Conservation (phyloP, 2,113 vertebrate species). For the Bubo blakistoni region DNA sequence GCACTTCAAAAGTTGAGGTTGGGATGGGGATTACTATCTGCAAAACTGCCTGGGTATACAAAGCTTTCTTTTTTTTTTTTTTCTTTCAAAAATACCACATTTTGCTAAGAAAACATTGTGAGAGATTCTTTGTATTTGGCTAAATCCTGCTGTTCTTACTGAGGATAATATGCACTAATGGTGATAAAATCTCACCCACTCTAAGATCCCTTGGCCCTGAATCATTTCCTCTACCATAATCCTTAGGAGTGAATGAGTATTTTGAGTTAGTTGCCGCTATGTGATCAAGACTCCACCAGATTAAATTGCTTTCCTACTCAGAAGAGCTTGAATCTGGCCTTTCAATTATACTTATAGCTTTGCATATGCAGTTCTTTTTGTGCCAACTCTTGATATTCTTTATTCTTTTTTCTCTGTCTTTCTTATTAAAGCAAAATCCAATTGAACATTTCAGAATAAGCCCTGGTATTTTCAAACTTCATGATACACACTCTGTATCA, state of each 20-base stretch:
- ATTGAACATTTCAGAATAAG: neutral
- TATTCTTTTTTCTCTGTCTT: neutral
- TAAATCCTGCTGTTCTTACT: neutral
- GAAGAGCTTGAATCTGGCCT: neutral
- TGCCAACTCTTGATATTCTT: neutral
- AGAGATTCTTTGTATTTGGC: neutral
- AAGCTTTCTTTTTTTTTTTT: neutral
- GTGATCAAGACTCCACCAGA: neutral
- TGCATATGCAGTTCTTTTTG: neutral
- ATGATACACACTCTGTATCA: neutral
- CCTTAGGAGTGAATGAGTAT: neutral
- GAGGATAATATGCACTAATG: neutral
- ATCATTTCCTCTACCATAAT: neutral
- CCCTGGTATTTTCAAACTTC: neutral
- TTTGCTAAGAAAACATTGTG: neutral
- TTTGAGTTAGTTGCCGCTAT: neutral
- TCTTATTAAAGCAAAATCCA: neutral
- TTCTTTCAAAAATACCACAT: neutral
- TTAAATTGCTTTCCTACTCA: neutral
- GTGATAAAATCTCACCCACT: conserved; percentile 11
- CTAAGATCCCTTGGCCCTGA: neutral
- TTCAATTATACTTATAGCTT: neutral
- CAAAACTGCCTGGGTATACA: neutral
- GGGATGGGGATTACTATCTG: neutral
- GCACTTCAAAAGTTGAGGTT: neutral